These are phyloP conservation scores for Habropoda laboriosa DNA, from an alignment of 1,140 invertebrate genomes.

Conservation along the genomic window DNA sequence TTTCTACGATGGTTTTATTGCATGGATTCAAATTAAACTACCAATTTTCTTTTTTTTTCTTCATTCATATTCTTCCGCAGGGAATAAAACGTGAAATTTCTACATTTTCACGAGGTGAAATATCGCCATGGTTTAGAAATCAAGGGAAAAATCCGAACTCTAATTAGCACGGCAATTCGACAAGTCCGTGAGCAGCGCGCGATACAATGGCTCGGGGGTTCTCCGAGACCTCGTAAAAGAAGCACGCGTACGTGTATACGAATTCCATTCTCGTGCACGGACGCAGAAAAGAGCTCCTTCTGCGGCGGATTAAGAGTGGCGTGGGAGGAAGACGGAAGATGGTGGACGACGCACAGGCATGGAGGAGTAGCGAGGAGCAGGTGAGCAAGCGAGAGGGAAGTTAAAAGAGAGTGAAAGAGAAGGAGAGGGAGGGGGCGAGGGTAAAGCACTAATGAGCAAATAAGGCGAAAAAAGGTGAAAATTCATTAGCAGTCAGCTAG, in stretches of 20 bases:
- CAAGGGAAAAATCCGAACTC: not conserved
- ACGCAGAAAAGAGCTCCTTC: slow-evolving; percentile 41
- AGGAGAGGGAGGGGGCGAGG: slow-evolving; percentile 63
- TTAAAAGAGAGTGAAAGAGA: too few relatives aligned
- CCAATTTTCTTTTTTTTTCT: too few relatives aligned
- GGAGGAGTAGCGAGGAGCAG: not conserved
- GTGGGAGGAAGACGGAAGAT: slow-evolving; percentile 35
- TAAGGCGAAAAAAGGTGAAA: slow-evolving; percentile 77
- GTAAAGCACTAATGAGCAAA: slow-evolving; percentile 78
- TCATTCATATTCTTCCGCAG: too few relatives aligned
- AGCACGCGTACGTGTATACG: not conserved
- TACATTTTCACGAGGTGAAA: too few relatives aligned
- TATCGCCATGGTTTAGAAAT: too few relatives aligned
- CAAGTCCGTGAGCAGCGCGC: too few relatives aligned
- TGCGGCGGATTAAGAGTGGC: slow-evolving; percentile 27
- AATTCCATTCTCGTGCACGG: slow-evolving; percentile 17
- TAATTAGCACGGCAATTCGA: not conserved
- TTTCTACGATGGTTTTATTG: too few relatives aligned
- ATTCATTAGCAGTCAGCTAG: slow-evolving; percentile 79
- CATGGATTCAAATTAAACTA: too few relatives aligned
- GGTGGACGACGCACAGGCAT: slow-evolving; percentile 5
- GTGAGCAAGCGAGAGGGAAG: slow-evolving; percentile 14
- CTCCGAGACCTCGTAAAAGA: not conserved
- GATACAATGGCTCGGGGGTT: too few relatives aligned
- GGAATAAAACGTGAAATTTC: too few relatives aligned